phyloP scores from a whole-genome alignment of 2,113 vertebrate species.

The Tringa solitaria region DNA sequence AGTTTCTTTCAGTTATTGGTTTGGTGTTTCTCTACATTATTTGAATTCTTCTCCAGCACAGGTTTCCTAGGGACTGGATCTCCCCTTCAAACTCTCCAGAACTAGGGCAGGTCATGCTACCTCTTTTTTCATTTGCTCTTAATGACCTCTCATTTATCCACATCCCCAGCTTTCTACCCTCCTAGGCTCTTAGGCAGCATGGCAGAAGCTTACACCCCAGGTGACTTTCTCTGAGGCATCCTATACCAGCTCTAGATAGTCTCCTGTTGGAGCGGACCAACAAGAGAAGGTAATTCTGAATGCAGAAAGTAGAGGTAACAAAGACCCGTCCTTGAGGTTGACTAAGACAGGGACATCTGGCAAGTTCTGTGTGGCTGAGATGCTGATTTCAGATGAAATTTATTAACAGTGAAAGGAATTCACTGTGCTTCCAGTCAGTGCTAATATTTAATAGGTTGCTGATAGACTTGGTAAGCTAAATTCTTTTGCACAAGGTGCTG shows the following conservation, averaged over 20 bases:
- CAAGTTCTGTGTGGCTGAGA: background rate
- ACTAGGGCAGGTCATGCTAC: background rate
- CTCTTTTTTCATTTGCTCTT: background rate
- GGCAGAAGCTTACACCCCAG: background rate
- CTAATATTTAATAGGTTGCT: background rate
- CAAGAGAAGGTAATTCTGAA: background rate
- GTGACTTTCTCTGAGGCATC: background rate
- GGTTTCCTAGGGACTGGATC: background rate
- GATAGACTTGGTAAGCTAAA: background rate
- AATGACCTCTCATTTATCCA: background rate
- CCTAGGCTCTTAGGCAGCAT: background rate
- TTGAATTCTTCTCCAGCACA: background rate
- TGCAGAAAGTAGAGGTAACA: fast-evolving
- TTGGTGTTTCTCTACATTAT: background rate
- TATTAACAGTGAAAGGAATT: background rate
- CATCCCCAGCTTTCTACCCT: background rate
- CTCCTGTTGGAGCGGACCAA: background rate
- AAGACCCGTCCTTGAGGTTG: background rate
- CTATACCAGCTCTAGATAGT: fast-evolving
- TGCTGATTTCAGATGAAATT: background rate
- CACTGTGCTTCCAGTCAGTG: background rate
- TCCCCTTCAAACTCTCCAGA: background rate
- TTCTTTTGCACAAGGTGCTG: background rate
- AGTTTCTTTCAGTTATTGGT: background rate
- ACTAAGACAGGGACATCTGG: fast-evolving